Percentiles rank a stretch among this genome's conserved stretches.
These are phyloP conservation scores for Uloborus plumipes DNA, from an alignment of 2,888 invertebrate genomes.

Conservation along the genomic window DNA sequence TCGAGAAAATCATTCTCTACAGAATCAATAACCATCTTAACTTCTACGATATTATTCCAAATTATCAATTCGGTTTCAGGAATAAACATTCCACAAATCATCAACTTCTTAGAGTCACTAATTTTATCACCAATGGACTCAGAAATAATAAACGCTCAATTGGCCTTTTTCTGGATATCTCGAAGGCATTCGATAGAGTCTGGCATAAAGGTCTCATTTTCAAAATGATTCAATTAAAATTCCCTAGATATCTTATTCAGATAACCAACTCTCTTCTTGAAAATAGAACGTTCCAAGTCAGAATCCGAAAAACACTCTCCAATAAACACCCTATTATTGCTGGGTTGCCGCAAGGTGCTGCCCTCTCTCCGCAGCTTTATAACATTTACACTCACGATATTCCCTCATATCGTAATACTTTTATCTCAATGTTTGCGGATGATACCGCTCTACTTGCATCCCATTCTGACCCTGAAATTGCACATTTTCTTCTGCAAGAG, in stretches of 20 bases:
- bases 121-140: neutral
- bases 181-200: neutral
- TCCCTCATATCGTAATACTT: no score
- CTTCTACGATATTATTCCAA: neutral
- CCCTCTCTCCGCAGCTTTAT: no score
- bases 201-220: no score
- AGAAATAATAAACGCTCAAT: neutral
- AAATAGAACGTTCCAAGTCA: no score
- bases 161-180: neutral
- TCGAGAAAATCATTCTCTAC: neutral
- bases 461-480: no score
- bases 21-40: neutral
- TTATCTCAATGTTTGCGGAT: no score
- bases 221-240: neutral
- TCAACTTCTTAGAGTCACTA: neutral
- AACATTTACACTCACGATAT: no score
- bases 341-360: no score
- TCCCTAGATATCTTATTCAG: neutral
- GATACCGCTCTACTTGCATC: no score
- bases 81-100: neutral
- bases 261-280: neutral
- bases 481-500: no score
- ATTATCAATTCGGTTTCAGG: neutral
- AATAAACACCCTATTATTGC: no score
- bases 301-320: no score